These are phyloP conservation scores for Calephelis perditalis DNA, from an alignment of 2,888 invertebrate species.

Conservation along the genomic window DNA sequence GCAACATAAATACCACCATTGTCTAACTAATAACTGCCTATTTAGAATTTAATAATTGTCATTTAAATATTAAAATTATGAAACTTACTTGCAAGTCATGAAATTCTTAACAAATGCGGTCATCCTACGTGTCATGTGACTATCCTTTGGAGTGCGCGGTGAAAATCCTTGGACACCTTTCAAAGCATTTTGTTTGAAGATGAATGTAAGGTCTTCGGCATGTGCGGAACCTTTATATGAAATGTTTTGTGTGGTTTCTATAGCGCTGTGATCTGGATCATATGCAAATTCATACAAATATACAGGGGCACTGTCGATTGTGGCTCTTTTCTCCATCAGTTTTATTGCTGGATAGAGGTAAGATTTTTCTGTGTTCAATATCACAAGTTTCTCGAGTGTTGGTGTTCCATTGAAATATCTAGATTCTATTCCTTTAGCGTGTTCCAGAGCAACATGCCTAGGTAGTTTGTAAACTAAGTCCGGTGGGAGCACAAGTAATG, in stretches of 20 bases:
- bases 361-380: slow-evolving; percentile 45
- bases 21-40: no score
- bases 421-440: slow-evolving; percentile 37
- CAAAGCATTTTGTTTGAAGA: slow-evolving; percentile 59
- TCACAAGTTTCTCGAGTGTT: slow-evolving; percentile 44
- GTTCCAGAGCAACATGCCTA: slow-evolving; percentile 29
- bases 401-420: slow-evolving; percentile 45
- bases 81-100: slow-evolving; percentile 49
- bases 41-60: no score
- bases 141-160: slow-evolving; percentile 35
- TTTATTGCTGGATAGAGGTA: slow-evolving; percentile 54
- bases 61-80: not conserved
- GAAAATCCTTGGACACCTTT: slow-evolving; percentile 31
- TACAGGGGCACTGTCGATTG: slow-evolving; percentile 50
- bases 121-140: slow-evolving; percentile 49
- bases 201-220: slow-evolving; percentile 77
- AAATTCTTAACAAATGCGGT: slow-evolving; percentile 48
- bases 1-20: no score
- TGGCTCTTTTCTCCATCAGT: slow-evolving; percentile 38
- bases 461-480: slow-evolving; percentile 39
- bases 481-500: slow-evolving; percentile 39
- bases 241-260: slow-evolving; percentile 53
- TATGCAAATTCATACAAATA: slow-evolving; percentile 76
- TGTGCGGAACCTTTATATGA: slow-evolving; percentile 73
- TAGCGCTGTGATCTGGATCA: slow-evolving; percentile 61